Evolutionary conservation across 2,888 invertebrate genomes (phyloP).

Genomic region (Anoncus sp.): DNA sequence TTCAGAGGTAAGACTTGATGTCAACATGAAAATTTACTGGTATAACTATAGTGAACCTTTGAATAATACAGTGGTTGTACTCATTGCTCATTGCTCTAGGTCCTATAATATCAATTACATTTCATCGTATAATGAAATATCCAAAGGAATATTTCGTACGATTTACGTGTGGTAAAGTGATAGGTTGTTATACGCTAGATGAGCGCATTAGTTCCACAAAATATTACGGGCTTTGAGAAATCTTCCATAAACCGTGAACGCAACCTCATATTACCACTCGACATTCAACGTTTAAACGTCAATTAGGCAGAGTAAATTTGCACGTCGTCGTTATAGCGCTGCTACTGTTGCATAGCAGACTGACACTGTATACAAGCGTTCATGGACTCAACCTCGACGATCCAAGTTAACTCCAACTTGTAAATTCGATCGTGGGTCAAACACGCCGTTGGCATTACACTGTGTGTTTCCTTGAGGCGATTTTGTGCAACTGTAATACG

Average conservation of each 20-base stretch:
- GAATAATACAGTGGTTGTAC: slow-evolving; percentile 37
- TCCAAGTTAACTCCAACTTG: slow-evolving; percentile 5
- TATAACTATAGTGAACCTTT: neutral
- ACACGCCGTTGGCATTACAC: slow-evolving; percentile 3
- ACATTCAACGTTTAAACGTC: slow-evolving; percentile 33
- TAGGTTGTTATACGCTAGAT: neutral
- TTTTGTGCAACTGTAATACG: neutral
- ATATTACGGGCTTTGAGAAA: slow-evolving; percentile 4
- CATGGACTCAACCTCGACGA: neutral
- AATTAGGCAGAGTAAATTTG: slow-evolving; percentile 52
- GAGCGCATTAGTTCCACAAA: neutral
- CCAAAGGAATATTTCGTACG: neutral
- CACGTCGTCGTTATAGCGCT: neutral
- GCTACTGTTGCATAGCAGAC: slow-evolving; percentile 6
- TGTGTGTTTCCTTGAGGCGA: neutral
- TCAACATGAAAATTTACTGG: slow-evolving; percentile 32
- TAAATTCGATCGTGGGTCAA: slow-evolving; percentile 33
- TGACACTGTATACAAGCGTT: slow-evolving; percentile 1
- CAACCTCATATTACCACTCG: neutral
- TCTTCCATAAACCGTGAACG: neutral
- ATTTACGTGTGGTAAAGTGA: neutral
- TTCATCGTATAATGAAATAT: slow-evolving; percentile 7
- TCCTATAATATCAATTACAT: slow-evolving; percentile 16
- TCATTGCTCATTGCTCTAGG: slow-evolving; percentile 4
- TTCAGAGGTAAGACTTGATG: neutral